Base-by-base conservation (phyloP, 2,113 vertebrate genomes). In the Proteles cristata region DNA sequence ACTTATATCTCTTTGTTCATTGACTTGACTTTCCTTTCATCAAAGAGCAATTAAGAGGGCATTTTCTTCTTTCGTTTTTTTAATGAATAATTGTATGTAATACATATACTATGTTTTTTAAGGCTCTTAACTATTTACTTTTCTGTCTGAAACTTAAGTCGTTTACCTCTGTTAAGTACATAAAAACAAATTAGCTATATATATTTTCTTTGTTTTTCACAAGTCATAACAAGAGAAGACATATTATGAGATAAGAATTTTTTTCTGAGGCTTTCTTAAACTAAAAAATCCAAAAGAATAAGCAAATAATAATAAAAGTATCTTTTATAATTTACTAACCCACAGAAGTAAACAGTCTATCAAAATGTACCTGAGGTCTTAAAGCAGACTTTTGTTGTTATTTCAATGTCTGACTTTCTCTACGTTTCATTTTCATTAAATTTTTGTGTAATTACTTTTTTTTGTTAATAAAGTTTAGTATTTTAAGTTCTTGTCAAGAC, bases 251-350 rank as follows among this genome's bases (percentile, higher is more conserved):
- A 15, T 73, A 43, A 31, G 8, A 74, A 45, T 66, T 92, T 96
- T 88, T 93, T 19, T 39, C 55, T 92, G 50, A 88, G 45, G 39
- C 5, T 61, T 97, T 79, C 50, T 92, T 53, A 96, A 92, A 96
- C 68, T 89, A 77, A 88, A 94, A 95, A 80, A 66, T 9, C 21
- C 7, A 15, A 90, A 92, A 65, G 31, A 89, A 61, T 61, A 80
- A 50, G 4, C 19, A 82, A 74, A 84, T 77, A 85, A 83, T 66
- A 65, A 48, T 28, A 77, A 79, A 94, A 50, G 28, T 43, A 15
- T 88, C 4, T 17, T 79, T 82, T 77, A 16, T 81, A 85, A 89
- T 35, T 63, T 93, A 92, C 26, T 92, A 83, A 79, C 12, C 33
- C 39, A 55, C n/a, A 88, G 58, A 94, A 95, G 66, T 80, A n/a